Conservation (phyloP, 2,797 vertebrate genomes). For the Gallinago nigripennis region DNA sequence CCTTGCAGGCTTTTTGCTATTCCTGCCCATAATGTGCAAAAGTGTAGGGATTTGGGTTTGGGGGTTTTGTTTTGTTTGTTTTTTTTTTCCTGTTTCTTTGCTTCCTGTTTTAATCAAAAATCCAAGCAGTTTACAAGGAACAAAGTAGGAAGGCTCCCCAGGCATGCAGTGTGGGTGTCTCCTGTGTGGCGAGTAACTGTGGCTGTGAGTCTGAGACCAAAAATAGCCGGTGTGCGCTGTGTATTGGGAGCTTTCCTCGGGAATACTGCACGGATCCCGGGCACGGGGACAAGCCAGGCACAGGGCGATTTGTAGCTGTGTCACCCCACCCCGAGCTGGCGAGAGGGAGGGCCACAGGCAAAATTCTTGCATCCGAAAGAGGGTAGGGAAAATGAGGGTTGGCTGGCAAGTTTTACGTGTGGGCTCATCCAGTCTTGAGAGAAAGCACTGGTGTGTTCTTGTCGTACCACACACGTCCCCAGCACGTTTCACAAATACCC, state of each 20-base stretch:
- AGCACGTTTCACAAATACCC: neutral
- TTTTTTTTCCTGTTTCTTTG: neutral
- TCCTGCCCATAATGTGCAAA: neutral
- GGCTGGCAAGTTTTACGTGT: neutral
- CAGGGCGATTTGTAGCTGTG: neutral
- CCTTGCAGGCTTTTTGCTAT: neutral
- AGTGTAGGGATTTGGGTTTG: neutral
- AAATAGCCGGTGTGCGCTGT: neutral
- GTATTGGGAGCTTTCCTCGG: neutral
- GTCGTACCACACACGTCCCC: fast-evolving
- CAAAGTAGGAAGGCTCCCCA: neutral
- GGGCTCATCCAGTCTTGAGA: neutral
- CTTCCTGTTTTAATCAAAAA: neutral
- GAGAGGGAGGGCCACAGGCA: neutral
- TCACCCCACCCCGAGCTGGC: neutral
- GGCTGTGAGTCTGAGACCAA: neutral
- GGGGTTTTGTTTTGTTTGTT: no score
- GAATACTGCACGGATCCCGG: neutral
- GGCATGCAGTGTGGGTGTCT: neutral
- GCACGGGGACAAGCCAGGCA: neutral
- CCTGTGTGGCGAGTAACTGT: neutral
- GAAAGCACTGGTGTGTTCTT: neutral
- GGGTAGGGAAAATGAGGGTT: neutral
- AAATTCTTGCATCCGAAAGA: neutral
- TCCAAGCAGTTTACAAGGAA: neutral